A percentile compares a stretch with the other conserved stretches of the same genome.
These are phyloP conservation scores for Nesogale talazaci DNA, from an alignment of 2,113 vertebrate genomes.

Conservation along the genomic window DNA sequence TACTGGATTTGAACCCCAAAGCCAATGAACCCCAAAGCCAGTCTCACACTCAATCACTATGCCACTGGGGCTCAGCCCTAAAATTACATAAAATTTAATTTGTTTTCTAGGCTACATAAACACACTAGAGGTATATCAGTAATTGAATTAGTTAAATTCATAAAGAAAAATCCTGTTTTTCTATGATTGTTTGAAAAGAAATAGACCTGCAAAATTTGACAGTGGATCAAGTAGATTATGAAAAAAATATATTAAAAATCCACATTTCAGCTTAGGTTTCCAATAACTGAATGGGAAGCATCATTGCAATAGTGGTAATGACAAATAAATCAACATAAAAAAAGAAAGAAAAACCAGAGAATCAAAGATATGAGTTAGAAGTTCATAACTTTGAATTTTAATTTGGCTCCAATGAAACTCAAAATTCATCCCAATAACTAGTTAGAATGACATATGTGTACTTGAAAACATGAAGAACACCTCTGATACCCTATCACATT, in stretches of 20 bases:
- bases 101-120: neutral
- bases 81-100: neutral
- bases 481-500: neutral
- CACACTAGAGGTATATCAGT: neutral
- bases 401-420: neutral
- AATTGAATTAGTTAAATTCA: neutral
- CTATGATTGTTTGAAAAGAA: neutral
- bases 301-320: neutral
- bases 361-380: neutral
- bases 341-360: neutral
- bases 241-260: neutral
- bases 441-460: rapidly evolving
- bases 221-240: neutral
- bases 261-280: neutral
- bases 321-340: neutral
- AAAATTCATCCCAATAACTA: neutral
- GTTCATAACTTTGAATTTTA: neutral
- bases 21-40: too few relatives aligned
- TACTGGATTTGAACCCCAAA: too few relatives aligned
- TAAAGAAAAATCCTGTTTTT: neutral
- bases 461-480: neutral
- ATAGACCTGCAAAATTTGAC: neutral
- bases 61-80: too few relatives aligned
- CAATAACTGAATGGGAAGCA: neutral
- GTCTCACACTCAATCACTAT: too few relatives aligned